Conservation (phyloP, 2,797 vertebrate genomes). For the Argentina silus region DNA sequence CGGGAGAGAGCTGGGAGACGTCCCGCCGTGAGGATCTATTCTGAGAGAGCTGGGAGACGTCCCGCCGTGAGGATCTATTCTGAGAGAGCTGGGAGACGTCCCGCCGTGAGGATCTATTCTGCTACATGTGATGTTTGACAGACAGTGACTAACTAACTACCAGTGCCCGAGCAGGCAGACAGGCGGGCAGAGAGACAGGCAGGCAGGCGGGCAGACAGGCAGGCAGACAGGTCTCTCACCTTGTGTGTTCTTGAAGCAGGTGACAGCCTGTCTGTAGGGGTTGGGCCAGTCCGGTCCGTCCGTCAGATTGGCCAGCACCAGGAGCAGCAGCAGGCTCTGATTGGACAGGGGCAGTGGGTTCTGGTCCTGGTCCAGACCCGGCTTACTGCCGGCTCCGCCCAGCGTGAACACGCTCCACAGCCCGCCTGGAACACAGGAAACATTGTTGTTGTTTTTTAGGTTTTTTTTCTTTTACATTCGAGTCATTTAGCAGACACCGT, state of each 20-base stretch:
- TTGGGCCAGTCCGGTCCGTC: constrained; percentile 90
- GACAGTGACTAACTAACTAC: too few relatives aligned
- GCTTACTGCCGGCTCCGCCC: constrained; percentile 87
- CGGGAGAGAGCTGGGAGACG: too few relatives aligned
- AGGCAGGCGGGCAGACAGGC: too few relatives aligned
- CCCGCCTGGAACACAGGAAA: constrained; percentile 79
- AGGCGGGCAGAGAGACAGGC: too few relatives aligned
- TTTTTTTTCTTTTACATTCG: neutral
- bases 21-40: too few relatives aligned
- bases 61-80: too few relatives aligned
- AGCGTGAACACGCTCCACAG: constrained; percentile 96
- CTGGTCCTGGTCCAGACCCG: constrained; percentile 79
- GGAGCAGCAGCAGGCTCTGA: constrained; percentile 94
- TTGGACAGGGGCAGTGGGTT: constrained; percentile 92
- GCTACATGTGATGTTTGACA: too few relatives aligned
- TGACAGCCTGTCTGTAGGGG: constrained; percentile 93
- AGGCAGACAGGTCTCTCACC: constrained; percentile 70
- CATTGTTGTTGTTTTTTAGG: neutral
- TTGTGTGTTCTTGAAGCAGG: constrained; percentile 96
- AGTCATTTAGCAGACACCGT: neutral
- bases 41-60: too few relatives aligned
- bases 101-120: too few relatives aligned
- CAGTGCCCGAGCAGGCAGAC: too few relatives aligned
- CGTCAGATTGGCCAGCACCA: constrained; percentile 91
- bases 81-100: too few relatives aligned